Conservation (phyloP, 2,113 vertebrate species). For the Arenaria interpres region DNA sequence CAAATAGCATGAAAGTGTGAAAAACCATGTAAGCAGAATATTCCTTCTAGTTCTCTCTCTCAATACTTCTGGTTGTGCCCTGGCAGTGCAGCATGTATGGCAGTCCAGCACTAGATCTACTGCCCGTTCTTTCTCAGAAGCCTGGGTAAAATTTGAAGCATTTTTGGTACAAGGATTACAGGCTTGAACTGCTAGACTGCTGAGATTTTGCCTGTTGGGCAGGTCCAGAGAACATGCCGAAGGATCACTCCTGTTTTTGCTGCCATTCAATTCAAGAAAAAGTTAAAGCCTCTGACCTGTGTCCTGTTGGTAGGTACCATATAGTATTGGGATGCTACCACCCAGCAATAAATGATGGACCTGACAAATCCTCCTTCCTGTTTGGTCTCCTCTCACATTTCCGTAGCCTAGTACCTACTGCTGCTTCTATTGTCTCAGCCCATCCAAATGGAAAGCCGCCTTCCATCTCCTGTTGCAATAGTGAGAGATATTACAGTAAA, state of each 20-base stretch:
- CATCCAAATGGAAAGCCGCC: background rate
- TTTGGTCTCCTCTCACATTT: background rate
- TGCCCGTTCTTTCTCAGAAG: background rate
- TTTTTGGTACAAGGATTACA: background rate
- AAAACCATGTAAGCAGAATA: background rate
- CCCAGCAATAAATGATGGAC: background rate
- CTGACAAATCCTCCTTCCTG: background rate
- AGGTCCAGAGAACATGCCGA: background rate
- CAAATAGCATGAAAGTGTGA: background rate
- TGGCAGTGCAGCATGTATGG: background rate
- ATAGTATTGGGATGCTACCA: fast-evolving
- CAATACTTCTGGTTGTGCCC: background rate
- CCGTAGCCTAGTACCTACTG: background rate
- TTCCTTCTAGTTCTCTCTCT: background rate
- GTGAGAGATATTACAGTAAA: background rate
- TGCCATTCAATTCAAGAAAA: background rate
- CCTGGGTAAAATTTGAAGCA: background rate
- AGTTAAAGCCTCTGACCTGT: background rate
- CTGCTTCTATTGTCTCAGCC: background rate
- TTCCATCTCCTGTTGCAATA: background rate
- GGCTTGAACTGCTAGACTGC: background rate
- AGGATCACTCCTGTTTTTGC: background rate
- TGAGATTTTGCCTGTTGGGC: background rate
- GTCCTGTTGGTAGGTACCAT: background rate
- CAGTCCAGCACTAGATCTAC: background rate